Base-by-base conservation (phyloP, 2,888 invertebrate genomes). In the Xylota segnis region DNA sequence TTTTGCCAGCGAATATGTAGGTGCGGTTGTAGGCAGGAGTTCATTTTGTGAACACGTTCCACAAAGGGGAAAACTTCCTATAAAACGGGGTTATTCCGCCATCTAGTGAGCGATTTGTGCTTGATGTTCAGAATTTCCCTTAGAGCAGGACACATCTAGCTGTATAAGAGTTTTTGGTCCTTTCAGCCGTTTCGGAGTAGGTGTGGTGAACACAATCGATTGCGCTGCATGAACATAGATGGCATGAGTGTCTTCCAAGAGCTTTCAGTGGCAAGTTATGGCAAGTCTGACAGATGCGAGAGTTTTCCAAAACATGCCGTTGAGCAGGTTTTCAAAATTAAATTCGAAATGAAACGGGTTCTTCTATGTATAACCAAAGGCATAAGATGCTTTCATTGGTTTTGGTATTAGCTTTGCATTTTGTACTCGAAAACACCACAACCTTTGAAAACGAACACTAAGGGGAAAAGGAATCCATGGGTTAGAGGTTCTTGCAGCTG, bases 31-130 rank as follows among this genome's bases (percentile, higher is more conserved):
- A 32, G 23, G 27, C 9, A 18, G n/a, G 27, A 40, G 32, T 52
- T 72, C 54, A 52, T 54, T 43, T 58, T 56, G 34, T n/a, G 2
- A 18, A 45, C 40, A 18, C 1, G 72, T 40, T 74, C 74, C 74
- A 81, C 50, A 37, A 50, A 37, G 4, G 58, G 72, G 37, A 27
- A n/a, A 50, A 29, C 5, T 1, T 29, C 2, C 58, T 32, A 70
- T 54, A 59, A 71, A 59, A 72, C 9, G 14, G 7, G 14, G 16
- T 6, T 4, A 2, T 27, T 32, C 23, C 45, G 56, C 2, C 71
- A 71, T 71, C 71, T 71, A 14, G 23, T 10, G 34, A n/a, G 50
- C 0, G 6, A 14, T 5, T 14, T 43, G 14, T 43, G 2, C 4
- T 6, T n/a, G 5, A 5, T 43, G 14, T 14, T 14, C 0, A 43